Percentiles rank a stretch among this genome's conserved stretches.
Conservation (phyloP, 2,888 invertebrate species). For the Dysmachus trigonus region DNA sequence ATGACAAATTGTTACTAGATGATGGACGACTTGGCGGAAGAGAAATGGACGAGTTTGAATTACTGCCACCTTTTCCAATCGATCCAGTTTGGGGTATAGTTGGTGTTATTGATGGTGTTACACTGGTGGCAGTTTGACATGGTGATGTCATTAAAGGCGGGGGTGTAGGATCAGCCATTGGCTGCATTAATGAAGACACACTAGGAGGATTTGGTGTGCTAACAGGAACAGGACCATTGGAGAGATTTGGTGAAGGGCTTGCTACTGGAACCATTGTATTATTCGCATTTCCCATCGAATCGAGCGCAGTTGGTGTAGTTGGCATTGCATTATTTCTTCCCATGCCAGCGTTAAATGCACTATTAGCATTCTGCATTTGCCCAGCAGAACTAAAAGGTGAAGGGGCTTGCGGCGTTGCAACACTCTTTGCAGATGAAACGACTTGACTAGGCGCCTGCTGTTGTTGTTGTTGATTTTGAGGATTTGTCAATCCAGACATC, state of each 20-base stretch:
- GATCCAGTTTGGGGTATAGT: conserved; percentile 49
- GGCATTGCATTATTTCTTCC: conserved; percentile 60
- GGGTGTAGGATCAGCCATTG: conserved; percentile 69
- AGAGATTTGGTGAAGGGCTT: conserved; percentile 65
- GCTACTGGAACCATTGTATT: conserved; percentile 65
- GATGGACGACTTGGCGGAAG: conserved; percentile 57
- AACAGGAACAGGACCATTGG: conserved; percentile 66
- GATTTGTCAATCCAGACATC: conserved; percentile 58
- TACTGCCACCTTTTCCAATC: conserved; percentile 55
- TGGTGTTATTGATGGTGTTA: conserved; percentile 53
- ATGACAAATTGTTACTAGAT: conserved; percentile 69
- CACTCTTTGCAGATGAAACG: conserved; percentile 48
- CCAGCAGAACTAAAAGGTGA: conserved; percentile 69
- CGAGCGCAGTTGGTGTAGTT: conserved; percentile 66
- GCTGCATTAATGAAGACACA: conserved; percentile 67
- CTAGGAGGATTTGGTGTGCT: conserved; percentile 70
- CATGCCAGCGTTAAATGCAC: conserved; percentile 57
- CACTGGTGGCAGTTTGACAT: conserved; percentile 56
- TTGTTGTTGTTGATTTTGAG: conserved; percentile 54
- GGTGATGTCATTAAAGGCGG: conserved; percentile 65
- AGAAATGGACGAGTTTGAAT: conserved; percentile 49
- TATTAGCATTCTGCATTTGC: conserved; percentile 60
- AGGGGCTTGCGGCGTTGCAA: conserved; percentile 63
- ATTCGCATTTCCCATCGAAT: conserved; percentile 48
- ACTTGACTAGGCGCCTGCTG: conserved; percentile 53